phyloP scores from a whole-genome alignment of 2,797 vertebrate species.

The Neosalanx taihuensis region DNA sequence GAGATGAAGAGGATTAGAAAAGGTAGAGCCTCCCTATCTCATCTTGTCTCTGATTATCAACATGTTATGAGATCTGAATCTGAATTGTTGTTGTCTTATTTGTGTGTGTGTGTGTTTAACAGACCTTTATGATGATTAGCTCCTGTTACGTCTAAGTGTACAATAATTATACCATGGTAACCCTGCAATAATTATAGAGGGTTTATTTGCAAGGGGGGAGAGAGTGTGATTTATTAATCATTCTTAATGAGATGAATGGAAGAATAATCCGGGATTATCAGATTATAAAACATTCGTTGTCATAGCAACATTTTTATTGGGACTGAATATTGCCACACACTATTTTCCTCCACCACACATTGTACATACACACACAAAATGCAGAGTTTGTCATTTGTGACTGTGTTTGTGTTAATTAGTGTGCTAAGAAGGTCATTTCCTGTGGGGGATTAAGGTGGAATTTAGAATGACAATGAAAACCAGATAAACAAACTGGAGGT shows the following conservation, averaged over 20 bases:
- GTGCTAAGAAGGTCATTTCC: slow-evolving; percentile 57
- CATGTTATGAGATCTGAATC: neutral
- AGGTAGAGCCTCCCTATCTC: too few relatives aligned
- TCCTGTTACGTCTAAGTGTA: slow-evolving; percentile 45
- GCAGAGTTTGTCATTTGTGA: slow-evolving; percentile 1
- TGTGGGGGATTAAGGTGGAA: slow-evolving; percentile 63
- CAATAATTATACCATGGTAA: slow-evolving; percentile 38
- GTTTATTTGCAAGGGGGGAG: slow-evolving; percentile 10
- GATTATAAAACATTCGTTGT: slow-evolving; percentile 65
- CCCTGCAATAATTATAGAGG: slow-evolving; percentile 54
- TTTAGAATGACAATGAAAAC: slow-evolving; percentile 61
- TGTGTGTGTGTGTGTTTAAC: slow-evolving; percentile 1
- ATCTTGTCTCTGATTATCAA: too few relatives aligned
- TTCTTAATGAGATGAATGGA: slow-evolving; percentile 63
- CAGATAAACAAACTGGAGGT: slow-evolving; percentile 62
- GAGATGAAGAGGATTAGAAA: too few relatives aligned
- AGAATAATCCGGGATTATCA: slow-evolving; percentile 72
- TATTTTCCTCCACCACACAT: slow-evolving; percentile 2
- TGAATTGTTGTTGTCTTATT: slow-evolving; percentile 15
- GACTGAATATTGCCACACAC: slow-evolving; percentile 54
- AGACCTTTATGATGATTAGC: slow-evolving; percentile 64
- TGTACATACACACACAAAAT: slow-evolving; percentile 1
- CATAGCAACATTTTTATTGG: slow-evolving; percentile 65
- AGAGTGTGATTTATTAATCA: slow-evolving; percentile 54
- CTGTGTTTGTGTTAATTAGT: slow-evolving; percentile 64